Evolutionary conservation across 2,888 invertebrate species (phyloP), one percentile per base, ranked within the genome.

Genomic region (Sphaerophoria rueppellii): DNA sequence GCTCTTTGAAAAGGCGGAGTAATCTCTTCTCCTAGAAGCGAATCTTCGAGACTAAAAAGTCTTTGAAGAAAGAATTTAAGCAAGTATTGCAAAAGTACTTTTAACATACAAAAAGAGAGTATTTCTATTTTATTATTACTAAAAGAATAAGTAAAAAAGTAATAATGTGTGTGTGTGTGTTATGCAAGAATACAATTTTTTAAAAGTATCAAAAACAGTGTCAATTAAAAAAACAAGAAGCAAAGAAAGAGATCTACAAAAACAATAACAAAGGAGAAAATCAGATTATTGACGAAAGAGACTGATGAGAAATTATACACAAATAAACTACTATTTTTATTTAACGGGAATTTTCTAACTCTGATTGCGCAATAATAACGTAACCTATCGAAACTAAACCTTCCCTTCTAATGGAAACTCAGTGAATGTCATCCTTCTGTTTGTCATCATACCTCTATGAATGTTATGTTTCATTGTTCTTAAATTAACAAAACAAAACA

Each of bases 21-120:
- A 93, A 93, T 89, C 92, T 93, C 34, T 93, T 93, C 88, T 93
- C 93, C 87, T 93, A 91, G 91, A 90, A 90, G 83, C 87, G 88
- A 88, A 88, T 88, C 80, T 88, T 87, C 69, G 87, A 88, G 87
- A 88, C 88, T 85, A 88, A 88, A 81, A 87, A 87, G 77, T 87
- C 88, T 82, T 86, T 89, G 71, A 89, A 89, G 87, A 87, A 87
- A 75, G 88, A 89, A 88, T 88, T 88, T 70, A 88, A 89, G 77
- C 88, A 88, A 82, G 88, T 88, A 37, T 78, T 89, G 77, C 88
- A 88, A n/a, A 86, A 86, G 61, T 86, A 86, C 57, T 86, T 86
- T 61, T 86, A 78, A 78, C 70, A 24, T 24, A 24, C 24, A 24
- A 48, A 50, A 73, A 78, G 43, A 43, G 12, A 35, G 4, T 6